These are phyloP conservation scores for Drosophila nikananu DNA, from an alignment of 1,140 invertebrate species.

Conservation along the genomic window DNA sequence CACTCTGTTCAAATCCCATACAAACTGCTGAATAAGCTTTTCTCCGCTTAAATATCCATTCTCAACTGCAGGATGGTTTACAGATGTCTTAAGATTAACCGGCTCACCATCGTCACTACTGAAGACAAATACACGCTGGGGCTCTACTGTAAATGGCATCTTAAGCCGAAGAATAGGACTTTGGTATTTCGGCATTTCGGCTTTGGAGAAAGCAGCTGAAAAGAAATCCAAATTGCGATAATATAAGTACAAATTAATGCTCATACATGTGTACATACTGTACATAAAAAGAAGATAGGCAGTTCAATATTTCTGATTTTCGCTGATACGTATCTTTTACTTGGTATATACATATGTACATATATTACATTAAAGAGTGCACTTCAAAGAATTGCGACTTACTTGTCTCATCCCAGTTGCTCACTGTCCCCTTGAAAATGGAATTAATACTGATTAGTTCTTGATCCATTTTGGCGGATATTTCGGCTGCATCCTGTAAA, in stretches of 20 bases:
- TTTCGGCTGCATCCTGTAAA: slow-evolving; percentile 5
- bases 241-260: not conserved
- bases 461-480: slow-evolving; percentile 1
- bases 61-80: slow-evolving; percentile 3
- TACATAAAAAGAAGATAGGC: not conserved
- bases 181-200: not conserved
- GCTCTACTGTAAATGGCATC: slow-evolving; percentile 8
- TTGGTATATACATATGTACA: too few species aligned
- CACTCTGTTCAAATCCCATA: slow-evolving; percentile 3
- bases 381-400: slow-evolving; percentile 1
- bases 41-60: slow-evolving; percentile 3
- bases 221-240: not conserved
- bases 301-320: too few species aligned
- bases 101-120: too few species aligned
- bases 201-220: not conserved
- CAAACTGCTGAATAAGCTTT: not conserved
- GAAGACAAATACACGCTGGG: not conserved
- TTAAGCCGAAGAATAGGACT: not conserved
- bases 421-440: slow-evolving; percentile 4
- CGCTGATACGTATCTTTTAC: too few species aligned
- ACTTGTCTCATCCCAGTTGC: slow-evolving; percentile 7
- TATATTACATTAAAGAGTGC: too few species aligned
- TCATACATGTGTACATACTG: too few species aligned
- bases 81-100: slow-evolving; percentile 8
- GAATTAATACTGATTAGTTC: slow-evolving; percentile 15